Conservation (phyloP, 2,888 invertebrate species). For the Tricholauxania praeusta region DNA sequence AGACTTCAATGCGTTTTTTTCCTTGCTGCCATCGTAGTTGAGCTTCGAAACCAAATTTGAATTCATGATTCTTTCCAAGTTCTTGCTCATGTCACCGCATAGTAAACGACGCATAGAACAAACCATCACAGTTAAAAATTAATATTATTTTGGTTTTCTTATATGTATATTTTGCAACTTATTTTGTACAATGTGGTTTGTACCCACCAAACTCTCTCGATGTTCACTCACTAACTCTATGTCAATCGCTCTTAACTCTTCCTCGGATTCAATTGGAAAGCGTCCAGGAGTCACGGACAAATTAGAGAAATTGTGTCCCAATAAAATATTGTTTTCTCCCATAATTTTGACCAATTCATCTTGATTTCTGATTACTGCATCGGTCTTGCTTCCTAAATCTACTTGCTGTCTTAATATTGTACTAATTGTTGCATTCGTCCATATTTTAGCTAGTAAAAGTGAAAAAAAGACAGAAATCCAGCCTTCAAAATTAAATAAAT, state of each 20-base stretch:
- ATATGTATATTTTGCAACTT: no score
- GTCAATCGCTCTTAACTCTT: background rate
- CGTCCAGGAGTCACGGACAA: conserved; percentile 15
- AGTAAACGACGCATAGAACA: background rate
- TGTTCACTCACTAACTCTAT: background rate
- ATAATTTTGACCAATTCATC: conserved; percentile 26
- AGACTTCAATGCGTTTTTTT: no score
- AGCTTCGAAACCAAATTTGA: no score
- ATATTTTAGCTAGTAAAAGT: no score
- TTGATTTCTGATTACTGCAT: conserved; percentile 2
- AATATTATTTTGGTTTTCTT: background rate
- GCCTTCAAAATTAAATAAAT: no score
- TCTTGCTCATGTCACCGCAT: no score
- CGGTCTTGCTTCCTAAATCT: background rate
- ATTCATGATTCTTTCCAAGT: no score
- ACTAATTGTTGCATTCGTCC: background rate
- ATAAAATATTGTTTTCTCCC: conserved; percentile 28
- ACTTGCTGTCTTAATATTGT: conserved; percentile 2
- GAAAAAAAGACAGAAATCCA: no score
- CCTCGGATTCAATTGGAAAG: background rate
- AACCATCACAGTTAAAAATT: background rate
- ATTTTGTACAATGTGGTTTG: background rate
- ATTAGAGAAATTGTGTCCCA: conserved; percentile 19
- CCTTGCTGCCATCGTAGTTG: no score
- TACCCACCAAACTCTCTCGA: background rate